Evolutionary conservation across 2,113 vertebrate species (phyloP).

Genomic region (Gadus chalcogrammus): DNA sequence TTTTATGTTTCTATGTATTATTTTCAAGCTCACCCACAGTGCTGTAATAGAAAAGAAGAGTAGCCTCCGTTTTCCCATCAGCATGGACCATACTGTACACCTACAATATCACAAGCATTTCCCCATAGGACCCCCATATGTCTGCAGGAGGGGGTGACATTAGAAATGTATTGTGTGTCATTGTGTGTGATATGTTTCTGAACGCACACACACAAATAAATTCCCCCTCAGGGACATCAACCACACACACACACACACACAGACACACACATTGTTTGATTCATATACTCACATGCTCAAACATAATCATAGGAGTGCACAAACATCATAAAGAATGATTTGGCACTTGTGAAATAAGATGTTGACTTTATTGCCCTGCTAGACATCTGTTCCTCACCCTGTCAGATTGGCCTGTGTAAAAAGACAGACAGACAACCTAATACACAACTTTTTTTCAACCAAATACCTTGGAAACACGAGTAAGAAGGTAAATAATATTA

Average conservation of each 20-base stretch:
- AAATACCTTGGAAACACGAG: no score
- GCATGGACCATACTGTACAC: no score
- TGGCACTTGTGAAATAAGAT: neutral
- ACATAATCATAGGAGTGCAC: neutral
- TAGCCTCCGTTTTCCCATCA: no score
- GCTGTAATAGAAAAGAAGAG: no score
- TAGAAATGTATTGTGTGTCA: neutral
- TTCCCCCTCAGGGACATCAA: neutral
- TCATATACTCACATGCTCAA: neutral
- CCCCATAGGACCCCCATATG: no score
- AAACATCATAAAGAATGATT: slow-evolving; percentile 1
- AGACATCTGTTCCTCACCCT: neutral
- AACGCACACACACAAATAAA: neutral
- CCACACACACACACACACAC: neutral
- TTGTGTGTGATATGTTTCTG: neutral
- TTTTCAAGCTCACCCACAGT: no score
- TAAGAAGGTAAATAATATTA: no score
- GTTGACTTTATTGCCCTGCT: slow-evolving; percentile 5
- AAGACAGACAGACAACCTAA: neutral
- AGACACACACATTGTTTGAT: neutral
- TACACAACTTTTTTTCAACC: no score
- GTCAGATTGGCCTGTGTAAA: neutral
- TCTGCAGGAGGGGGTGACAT: neutral
- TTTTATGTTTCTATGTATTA: neutral
- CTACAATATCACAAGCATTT: no score